These are phyloP conservation scores for Limnephilus rhombicus DNA, from an alignment of 2,888 invertebrate species.

Conservation along the genomic window DNA sequence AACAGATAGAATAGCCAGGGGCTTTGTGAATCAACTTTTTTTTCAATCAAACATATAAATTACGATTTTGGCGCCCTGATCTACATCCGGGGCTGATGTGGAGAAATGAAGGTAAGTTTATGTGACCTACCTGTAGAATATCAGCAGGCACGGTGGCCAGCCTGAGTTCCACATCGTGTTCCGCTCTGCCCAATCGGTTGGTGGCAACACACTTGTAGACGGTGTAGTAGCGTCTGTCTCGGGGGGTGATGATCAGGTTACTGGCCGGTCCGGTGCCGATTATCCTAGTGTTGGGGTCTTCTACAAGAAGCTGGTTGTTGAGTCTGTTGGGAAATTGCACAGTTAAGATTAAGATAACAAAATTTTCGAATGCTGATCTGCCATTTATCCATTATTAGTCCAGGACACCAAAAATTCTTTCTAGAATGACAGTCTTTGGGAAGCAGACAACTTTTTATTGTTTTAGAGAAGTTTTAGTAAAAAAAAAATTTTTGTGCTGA, in stretches of 20 bases:
- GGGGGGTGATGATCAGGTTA: constrained; percentile 83
- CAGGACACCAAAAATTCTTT: no score
- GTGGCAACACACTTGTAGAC: constrained; percentile 89
- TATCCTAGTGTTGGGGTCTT: constrained; percentile 79
- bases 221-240: constrained; percentile 82
- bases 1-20: no score
- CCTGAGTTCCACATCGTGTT: constrained; percentile 83
- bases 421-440: no score
- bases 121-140: constrained; percentile 75
- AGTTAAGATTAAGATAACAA: not conserved
- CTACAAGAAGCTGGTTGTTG: constrained; percentile 77
- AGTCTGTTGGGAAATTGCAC: constrained; percentile 67
- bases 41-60: no score
- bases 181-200: constrained; percentile 85
- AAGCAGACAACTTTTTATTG: not conserved
- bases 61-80: no score
- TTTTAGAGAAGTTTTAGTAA: not conserved
- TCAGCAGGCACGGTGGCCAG: constrained; percentile 85
- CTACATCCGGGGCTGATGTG: no score
- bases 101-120: not conserved
- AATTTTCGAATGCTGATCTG: not conserved
- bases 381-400: not conserved
- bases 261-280: constrained; percentile 85
- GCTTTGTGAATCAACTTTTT: no score
- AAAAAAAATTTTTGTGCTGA: no score